These are phyloP conservation scores for Drosophila nigrodunni DNA, from an alignment of 1,140 invertebrate genomes.

Conservation along the genomic window DNA sequence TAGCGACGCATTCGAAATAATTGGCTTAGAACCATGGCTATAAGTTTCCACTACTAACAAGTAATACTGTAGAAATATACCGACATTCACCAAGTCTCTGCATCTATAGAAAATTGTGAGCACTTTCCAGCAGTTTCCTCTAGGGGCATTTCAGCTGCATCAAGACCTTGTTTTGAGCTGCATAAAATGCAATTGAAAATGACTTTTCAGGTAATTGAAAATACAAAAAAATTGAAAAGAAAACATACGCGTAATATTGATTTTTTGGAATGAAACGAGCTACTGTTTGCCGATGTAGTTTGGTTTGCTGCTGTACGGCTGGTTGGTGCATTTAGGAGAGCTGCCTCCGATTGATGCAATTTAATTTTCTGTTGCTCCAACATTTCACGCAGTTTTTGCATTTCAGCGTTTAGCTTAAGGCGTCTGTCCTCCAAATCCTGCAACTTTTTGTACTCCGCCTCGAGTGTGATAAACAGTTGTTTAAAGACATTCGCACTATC, in stretches of 20 bases:
- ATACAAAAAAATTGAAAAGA: too few species aligned
- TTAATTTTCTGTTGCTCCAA: constrained; percentile 31
- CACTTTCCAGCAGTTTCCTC: not conserved
- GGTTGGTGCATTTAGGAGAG: not conserved
- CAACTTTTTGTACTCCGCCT: constrained; percentile 46
- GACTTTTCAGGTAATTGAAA: too few species aligned
- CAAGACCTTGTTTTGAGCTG: not conserved
- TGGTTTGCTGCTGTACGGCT: not conserved
- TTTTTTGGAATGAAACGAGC: not conserved
- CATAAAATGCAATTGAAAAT: too few species aligned
- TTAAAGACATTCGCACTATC: constrained; percentile 15
- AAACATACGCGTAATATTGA: not conserved
- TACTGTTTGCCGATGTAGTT: not conserved
- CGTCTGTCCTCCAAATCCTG: constrained; percentile 37
- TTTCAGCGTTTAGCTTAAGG: constrained; percentile 31
- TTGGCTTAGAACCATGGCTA: not conserved
- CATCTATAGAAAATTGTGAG: not conserved
- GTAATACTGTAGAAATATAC: not conserved
- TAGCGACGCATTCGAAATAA: not conserved
- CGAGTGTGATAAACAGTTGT: constrained; percentile 41
- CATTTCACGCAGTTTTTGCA: constrained; percentile 25
- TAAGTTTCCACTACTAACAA: not conserved
- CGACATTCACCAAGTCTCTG: not conserved
- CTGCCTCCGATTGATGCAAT: constrained; percentile 1
- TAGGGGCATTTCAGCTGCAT: not conserved